Evolutionary conservation across 53 echinoderm and acorn worm genomes (phyloP), one percentile per base, ranked within the genome.

Genomic region (Temnopleurus reevesii): DNA sequence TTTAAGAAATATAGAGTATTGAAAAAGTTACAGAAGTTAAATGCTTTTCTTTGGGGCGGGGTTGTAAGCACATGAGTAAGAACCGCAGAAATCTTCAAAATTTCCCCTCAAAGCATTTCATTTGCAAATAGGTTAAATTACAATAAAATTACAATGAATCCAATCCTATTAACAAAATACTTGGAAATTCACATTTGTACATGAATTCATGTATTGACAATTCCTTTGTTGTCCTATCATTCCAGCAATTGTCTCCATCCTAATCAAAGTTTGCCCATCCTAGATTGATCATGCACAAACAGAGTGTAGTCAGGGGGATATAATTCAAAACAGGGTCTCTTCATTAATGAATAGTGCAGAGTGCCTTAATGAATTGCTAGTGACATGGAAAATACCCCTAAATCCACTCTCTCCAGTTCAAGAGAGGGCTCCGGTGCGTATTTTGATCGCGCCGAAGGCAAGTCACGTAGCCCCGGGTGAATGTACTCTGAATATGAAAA

Each of bases 331-430:
- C 66, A 18, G 35, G n/a, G n/a, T n/a, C 35, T 30, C 41, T 66
- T 66, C 38, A 41, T 66, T 66, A 66, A 66, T 66, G 66, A 66
- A 66, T 21, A 19, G 66, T n/a, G 66, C 66, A 66, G 66, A 41
- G 38, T 41, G 19, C 66, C 66, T 66, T 38, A 66, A 66, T 66
- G 66, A 66, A 66, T 66, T 66, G 66, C n/a, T 13, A 66, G 66
- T 41, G 66, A 66, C 66, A 21, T 66, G 38, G 36, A 66, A 41
- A 41, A 66, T 66, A 38, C 12, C 41, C 41, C 66, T 66, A 66
- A 66, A 66, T 66, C 66, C 41, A 66, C 66, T 41, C 41, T 66
- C n/a, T 35, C 5, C 38, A 21, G 66, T 66, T 66, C 66, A 66
- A 38, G 66, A 19, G 66, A 66, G 66, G 66, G 66, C 36, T 66